Evolutionary conservation across 2,797 vertebrate genomes (phyloP).

Genomic region (Psittacula echo): DNA sequence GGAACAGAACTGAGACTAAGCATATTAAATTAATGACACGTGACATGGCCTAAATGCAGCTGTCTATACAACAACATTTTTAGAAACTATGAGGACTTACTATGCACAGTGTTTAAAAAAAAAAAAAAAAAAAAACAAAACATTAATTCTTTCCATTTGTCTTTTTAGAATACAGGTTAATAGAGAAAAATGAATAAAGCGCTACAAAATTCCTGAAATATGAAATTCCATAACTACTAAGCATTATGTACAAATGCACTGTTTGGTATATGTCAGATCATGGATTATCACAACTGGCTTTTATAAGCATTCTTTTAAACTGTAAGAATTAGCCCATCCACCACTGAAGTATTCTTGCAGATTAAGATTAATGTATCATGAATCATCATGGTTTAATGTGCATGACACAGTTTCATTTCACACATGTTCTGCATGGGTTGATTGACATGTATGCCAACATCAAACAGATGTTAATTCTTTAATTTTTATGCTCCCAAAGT

Average conservation of each 20-base stretch:
- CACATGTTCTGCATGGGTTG: slow-evolving; percentile 9
- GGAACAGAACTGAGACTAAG: not conserved
- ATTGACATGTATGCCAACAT: slow-evolving; percentile 21
- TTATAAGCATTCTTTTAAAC: not conserved
- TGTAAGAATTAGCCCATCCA: not conserved
- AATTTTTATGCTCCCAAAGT: slow-evolving; percentile 3
- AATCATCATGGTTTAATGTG: slow-evolving; percentile 6
- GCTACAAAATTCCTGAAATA: not conserved
- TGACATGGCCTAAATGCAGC: not conserved
- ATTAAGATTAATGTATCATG: slow-evolving; percentile 10
- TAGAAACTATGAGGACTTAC: not conserved
- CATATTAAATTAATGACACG: not conserved
- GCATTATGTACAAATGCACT: not conserved
- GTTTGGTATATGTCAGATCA: not conserved
- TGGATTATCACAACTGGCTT: not conserved
- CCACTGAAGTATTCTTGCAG: not conserved
- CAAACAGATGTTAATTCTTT: slow-evolving; percentile 39
- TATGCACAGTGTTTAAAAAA: not conserved
- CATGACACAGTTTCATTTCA: slow-evolving; percentile 31
- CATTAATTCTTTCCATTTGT: not conserved
- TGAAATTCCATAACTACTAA: not conserved
- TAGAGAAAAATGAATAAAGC: not conserved
- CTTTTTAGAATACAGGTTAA: not conserved
- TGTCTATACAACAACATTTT: not conserved
- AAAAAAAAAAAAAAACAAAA: not conserved